Conservation (phyloP, 2,113 vertebrate species). For the Oceanites oceanicus region DNA sequence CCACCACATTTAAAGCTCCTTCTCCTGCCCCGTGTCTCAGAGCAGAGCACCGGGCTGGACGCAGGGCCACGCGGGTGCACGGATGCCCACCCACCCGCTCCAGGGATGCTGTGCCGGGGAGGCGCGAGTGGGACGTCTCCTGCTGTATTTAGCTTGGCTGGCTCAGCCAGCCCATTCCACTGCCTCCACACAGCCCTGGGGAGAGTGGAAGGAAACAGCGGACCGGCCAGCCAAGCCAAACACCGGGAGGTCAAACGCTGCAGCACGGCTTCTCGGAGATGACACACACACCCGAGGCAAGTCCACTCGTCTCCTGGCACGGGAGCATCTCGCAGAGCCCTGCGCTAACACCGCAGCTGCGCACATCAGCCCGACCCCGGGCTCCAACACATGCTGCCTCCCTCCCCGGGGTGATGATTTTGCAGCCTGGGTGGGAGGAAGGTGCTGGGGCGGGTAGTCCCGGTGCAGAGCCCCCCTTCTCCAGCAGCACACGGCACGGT, state of each 20-base stretch:
- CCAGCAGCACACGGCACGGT: accelerated
- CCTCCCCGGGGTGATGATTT: neutral
- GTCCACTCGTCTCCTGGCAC: neutral
- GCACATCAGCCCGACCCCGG: accelerated
- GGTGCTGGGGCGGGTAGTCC: neutral
- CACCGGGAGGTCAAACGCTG: neutral
- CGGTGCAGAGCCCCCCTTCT: neutral
- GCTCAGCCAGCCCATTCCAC: neutral
- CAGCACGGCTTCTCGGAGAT: neutral
- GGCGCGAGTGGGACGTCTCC: neutral
- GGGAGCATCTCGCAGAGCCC: neutral
- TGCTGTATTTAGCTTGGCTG: neutral
- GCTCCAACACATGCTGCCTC: neutral
- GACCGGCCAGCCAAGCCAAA: neutral
- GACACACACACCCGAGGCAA: accelerated
- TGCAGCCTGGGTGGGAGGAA: neutral
- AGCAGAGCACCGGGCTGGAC: neutral
- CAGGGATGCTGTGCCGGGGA: neutral
- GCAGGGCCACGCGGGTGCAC: accelerated
- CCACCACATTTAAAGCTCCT: neutral
- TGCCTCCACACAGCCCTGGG: neutral
- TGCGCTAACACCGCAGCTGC: neutral
- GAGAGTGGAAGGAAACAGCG: neutral
- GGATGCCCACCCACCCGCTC: neutral
- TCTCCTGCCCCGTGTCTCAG: accelerated